Evolutionary conservation across 2,113 vertebrate species (phyloP).

Genomic region (Tiliqua scincoides): DNA sequence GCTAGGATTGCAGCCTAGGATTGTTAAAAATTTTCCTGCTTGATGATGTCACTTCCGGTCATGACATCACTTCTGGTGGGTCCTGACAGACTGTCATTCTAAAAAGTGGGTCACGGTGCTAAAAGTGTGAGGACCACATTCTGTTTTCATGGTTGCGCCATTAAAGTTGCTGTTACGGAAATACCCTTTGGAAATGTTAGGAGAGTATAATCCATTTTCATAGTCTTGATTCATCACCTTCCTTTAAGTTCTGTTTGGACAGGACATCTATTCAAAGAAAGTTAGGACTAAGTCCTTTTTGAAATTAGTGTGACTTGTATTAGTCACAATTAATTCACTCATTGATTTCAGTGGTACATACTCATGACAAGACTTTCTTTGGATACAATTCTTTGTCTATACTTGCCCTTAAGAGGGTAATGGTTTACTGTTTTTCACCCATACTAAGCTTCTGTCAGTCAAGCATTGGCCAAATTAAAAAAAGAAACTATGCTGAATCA

Average conservation of each 20-base stretch:
- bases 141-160: not conserved
- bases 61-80: too few relatives aligned
- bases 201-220: not conserved
- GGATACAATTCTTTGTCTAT: not conserved
- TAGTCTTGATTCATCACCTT: not conserved
- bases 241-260: not conserved
- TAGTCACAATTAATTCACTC: too few relatives aligned
- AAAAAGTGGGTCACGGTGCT: too few relatives aligned
- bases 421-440: not conserved
- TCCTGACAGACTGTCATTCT: too few relatives aligned
- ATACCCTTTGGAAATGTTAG: not conserved
- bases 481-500: not conserved
- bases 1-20: too few relatives aligned
- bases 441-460: not conserved
- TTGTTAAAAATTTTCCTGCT: too few relatives aligned
- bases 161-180: slow-evolving; percentile 3
- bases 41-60: too few relatives aligned
- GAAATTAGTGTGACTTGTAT: too few relatives aligned
- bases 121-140: too few relatives aligned
- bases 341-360: too few relatives aligned
- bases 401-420: not conserved
- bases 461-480: not conserved
- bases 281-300: too few relatives aligned
- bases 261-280: not conserved
- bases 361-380: too few relatives aligned